Evolutionary conservation across 2,888 invertebrate genomes (phyloP), one percentile per base, ranked within the genome.

Genomic region (Biston stratarius): DNA sequence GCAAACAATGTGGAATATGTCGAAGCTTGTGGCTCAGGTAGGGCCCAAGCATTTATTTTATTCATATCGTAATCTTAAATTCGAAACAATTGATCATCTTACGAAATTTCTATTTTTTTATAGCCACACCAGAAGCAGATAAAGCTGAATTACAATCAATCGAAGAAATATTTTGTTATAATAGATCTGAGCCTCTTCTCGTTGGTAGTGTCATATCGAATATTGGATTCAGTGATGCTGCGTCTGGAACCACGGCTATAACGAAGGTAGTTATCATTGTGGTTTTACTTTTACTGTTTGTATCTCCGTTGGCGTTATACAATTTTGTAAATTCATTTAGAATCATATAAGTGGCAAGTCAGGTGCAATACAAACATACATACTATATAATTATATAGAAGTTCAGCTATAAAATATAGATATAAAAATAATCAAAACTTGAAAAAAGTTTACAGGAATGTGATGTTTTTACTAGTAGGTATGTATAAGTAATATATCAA

Each of bases 11-110:
- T 99, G 9, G 95, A 95, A 70, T 99, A 96, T 82, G 94, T 99
- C 3, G 98, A 98, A 90, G 97, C 98, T 44, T 97, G 97, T 78
- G 96, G 97, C 68, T 96, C 96, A 70, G 97, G 97, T 91, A 78
- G 5, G 3, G 24, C 24, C 12, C 1, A 12, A 10, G 1, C 2
- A 14, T 10, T 15, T n/a, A 12, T 24, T 24, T 24, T 24, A 24
- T 24, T 24, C 24, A 24, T 24, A 24, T 1, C 24, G 24, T 11
- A 14, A 53, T 38, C 12, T 14, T 1, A n/a, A n/a, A 2, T 8
- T 45, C 7, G 14, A 8, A 45, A 11, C 11, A 9, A 11, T 15
- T 6, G 8, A 33, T 5, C 11, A 33, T 49, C 2, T 24, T 24
- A 9, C 10, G 9, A 24, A 24, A 24, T 24, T 6, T 14, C 42